Base-by-base conservation (phyloP, 1,140 invertebrate genomes). In the Condylostylus longicornis region DNA sequence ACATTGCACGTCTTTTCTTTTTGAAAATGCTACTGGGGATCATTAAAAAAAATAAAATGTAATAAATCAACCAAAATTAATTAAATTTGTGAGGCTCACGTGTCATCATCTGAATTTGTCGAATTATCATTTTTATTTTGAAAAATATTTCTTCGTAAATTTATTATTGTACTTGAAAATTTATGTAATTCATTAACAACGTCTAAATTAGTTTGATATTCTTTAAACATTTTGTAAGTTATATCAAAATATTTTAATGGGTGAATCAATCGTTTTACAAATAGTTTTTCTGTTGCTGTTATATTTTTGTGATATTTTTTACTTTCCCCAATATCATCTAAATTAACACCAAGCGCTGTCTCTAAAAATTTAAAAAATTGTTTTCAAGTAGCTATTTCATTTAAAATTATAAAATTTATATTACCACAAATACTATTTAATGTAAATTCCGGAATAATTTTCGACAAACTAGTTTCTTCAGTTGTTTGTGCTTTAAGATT, bases 341-440 rank as follows among this genome's bases (percentile, higher is more conserved):
- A 41, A 37, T 70, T 68, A 5, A 69, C 71, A 1, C 83, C 85
- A 72, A 89, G 81, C 7, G 81, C 79, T 15, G 81, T 80, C 61
- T 87, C 82, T 82, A 42, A 5, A 33, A 39, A 18, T 29, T 33
- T 13, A 13, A 28, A 12, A 30, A 3, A 5, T 29, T 19, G 10
- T 1, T 29, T 2, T 1, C 2, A 23, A 21, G 5, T 19, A 13
- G 5, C 1, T 2, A n/a, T n/a, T n/a, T n/a, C n/a, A n/a, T n/a
- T n/a, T n/a, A n/a, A n/a, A n/a, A n/a, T 12, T 8, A n/a, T 10
- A 17, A 23, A 12, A 21, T 27, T 18, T 30, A 37, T 29, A 48
- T 47, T 40, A 71, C 84, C 79, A 54, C 78, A 81, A 47, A 86
- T 79, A 20, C 78, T 70, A 47, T 84, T 82, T 5, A 90, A 59